phyloP scores from a whole-genome alignment of 2,113 vertebrate genomes.

The Ifrita kowaldi region DNA sequence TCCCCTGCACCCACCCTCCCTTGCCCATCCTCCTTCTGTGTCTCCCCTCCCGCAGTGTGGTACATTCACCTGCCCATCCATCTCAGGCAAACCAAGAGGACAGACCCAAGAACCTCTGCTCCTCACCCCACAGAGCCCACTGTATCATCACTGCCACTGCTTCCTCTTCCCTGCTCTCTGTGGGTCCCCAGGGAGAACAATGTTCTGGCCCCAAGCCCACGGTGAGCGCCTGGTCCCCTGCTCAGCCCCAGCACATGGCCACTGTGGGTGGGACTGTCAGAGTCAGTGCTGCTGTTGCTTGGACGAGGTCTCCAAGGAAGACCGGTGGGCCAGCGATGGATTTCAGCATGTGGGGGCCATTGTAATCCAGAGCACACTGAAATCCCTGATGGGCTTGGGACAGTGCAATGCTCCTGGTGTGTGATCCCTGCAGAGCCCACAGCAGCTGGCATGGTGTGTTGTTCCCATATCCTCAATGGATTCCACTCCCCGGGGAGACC shows the following conservation, averaged over 20 bases:
- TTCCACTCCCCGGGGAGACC: accelerated
- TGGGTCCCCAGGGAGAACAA: background rate
- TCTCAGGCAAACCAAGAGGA: background rate
- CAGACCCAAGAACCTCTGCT: background rate
- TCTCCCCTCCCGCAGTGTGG: accelerated
- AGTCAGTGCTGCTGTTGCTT: background rate
- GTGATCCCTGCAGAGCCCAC: background rate
- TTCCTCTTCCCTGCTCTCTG: background rate
- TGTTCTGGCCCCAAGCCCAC: accelerated
- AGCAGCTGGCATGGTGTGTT: background rate
- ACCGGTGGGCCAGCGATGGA: accelerated
- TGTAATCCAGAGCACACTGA: background rate
- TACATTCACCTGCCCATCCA: background rate
- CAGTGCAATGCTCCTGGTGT: background rate
- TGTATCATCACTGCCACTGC: background rate
- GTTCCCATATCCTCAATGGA: background rate
- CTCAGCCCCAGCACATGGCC: background rate
- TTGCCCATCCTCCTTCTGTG: background rate
- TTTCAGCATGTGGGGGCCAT: background rate
- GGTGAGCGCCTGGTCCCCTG: background rate
- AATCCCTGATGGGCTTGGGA: background rate
- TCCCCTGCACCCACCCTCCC: background rate
- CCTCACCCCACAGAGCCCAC: background rate
- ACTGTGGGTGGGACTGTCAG: background rate
- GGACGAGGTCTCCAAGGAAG: background rate